Conservation (phyloP, 2,797 vertebrate genomes). For the Spinibarbus caldwelli region DNA sequence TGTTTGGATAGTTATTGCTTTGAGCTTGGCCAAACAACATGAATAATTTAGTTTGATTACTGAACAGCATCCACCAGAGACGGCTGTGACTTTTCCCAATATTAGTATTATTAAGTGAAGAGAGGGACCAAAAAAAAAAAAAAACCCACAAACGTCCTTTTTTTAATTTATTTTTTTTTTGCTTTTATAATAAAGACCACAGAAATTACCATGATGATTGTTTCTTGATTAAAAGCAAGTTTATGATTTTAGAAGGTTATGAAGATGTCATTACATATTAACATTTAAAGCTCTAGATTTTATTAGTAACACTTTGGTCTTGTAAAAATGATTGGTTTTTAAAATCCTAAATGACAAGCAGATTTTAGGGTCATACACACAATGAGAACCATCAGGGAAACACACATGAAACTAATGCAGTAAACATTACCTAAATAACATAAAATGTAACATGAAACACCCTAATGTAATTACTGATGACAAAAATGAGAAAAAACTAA, state of each 20-base stretch:
- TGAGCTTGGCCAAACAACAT: constrained; percentile 63
- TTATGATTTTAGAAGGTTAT: background rate
- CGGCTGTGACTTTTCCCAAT: constrained; percentile 46
- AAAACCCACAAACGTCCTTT: background rate
- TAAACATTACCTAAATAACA: background rate
- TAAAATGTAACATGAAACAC: background rate
- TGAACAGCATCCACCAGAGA: constrained; percentile 54
- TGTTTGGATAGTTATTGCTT: constrained; percentile 60
- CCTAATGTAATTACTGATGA: background rate
- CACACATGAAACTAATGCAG: background rate
- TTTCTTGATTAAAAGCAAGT: background rate
- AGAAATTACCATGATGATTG: background rate
- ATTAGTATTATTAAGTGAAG: constrained; percentile 60
- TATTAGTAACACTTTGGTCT: background rate
- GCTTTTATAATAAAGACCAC: background rate
- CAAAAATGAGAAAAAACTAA: background rate
- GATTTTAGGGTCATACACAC: background rate
- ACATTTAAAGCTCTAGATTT: background rate
- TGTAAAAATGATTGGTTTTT: background rate
- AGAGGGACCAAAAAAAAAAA: background rate
- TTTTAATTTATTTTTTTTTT: background rate
- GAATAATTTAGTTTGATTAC: constrained; percentile 68
- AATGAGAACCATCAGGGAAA: background rate
- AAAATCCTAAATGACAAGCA: background rate
- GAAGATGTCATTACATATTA: background rate